A percentile compares a stretch with the other conserved stretches of the same genome.
Conservation (phyloP, 2,113 vertebrate species). For the Sinocyclocheilus maitianheensis region DNA sequence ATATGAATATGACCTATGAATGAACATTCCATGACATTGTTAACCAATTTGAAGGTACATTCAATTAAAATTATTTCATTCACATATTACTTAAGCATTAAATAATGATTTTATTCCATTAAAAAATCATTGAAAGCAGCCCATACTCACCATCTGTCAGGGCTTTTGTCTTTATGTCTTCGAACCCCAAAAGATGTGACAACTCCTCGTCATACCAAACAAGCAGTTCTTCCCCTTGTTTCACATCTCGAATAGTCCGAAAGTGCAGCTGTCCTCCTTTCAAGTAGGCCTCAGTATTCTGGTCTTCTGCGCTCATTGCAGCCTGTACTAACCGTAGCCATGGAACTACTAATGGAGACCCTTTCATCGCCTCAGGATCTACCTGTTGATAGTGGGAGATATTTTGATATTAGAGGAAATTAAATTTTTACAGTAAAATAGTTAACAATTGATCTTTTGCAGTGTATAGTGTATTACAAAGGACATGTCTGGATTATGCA, state of each 20-base stretch:
- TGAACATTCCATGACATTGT: not conserved
- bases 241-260: conserved; percentile 77
- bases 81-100: not conserved
- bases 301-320: conserved; percentile 81
- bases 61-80: not conserved
- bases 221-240: conserved; percentile 83
- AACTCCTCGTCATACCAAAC: conserved; percentile 88
- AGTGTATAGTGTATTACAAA: not conserved
- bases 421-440: not conserved
- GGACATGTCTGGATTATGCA: not conserved
- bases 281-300: conserved; percentile 87
- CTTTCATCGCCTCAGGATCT: conserved; percentile 79
- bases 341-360: conserved; percentile 77
- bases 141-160: conserved; percentile 74
- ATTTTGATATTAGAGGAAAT: not conserved
- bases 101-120: not conserved
- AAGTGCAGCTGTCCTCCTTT: conserved; percentile 87
- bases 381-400: conserved; percentile 71
- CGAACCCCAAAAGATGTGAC: conserved; percentile 82
- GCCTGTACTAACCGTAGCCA: conserved; percentile 87
- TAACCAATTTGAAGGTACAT: not conserved
- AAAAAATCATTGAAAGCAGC: not conserved
- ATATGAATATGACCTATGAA: not conserved
- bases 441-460: not conserved
- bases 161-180: conserved; percentile 71